Evolutionary conservation across 2,888 invertebrate species (phyloP), one percentile per base, ranked within the genome.

Genomic region (Siphlonurus alternatus): DNA sequence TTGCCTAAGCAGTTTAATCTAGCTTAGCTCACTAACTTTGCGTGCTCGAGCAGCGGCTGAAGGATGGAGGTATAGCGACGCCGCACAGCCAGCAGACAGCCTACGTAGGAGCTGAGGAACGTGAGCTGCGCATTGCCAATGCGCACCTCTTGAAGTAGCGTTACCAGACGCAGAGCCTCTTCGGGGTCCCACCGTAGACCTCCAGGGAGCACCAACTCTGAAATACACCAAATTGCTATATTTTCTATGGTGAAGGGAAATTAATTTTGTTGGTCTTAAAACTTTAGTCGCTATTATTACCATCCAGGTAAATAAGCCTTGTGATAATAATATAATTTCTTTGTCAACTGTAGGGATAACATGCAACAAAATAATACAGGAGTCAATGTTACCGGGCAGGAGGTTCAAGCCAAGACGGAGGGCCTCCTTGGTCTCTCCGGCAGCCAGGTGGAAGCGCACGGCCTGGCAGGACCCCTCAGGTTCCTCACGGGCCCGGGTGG

Each of bases 1-100:
- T n/a, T n/a, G n/a, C n/a, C n/a, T n/a, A n/a, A n/a, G n/a, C n/a
- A n/a, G n/a, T n/a, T n/a, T n/a, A n/a, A n/a, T n/a, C n/a, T n/a
- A n/a, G n/a, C n/a, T n/a, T n/a, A n/a, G n/a, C n/a, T 20, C 5
- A 22, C 63, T 62, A 2, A 62, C 63, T 19, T 62, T 3, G 63
- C 63, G n/a, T 62, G 53, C 23, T 62, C 54, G n/a, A 62, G n/a
- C 2, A 62, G 20, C 10, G n/a, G 20, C n/a, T 24, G 23, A n/a
- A 53, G 20, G n/a, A 62, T 54, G 18, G 53, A 38, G 2, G 5
- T 18, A 22, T 62, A 62, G 23, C 38, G 19, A n/a, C 54, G 24
- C n/a, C 63, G 24, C 2, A 62, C 54, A 10, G 63, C 63, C 18
- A 62, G 19, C 7, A 53, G n/a, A n/a, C 25, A 24, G 23, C 63